Base-by-base conservation (phyloP, 2,888 invertebrate genomes). In the Prosapia bicincta region DNA sequence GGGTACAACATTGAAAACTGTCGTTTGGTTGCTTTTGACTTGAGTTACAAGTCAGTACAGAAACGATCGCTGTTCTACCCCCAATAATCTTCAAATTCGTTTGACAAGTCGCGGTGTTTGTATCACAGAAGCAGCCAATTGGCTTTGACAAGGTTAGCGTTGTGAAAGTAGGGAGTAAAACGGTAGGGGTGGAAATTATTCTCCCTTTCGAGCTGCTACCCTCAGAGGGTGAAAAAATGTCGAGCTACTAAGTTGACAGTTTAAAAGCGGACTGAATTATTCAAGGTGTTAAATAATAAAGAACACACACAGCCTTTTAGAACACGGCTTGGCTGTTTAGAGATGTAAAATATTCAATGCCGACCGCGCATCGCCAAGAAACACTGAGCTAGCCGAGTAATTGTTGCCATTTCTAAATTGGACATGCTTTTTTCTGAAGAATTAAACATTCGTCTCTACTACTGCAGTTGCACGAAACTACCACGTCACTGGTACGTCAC, bases 181-280 rank as follows among this genome's bases (percentile, higher is more conserved):
- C 20, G n/a, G 20, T n/a, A 54, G 54, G 54, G 54, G 54, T n/a
- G 54, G 54, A 54, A 54, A 54, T 38, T 54, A 38, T 20, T 2
- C 54, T 54, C 38, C 71, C 66, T 72, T 66, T 72, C 72, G 30
- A 66, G 68, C 28, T 65, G 15, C 70, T 66, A 30, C 74, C 67
- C 74, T 74, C 74, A 54, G 66, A 68, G 76, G 74, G 71, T 30
- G 72, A 78, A 78, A 54, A 79, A 78, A 75, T 73, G 75, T 76
- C 74, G 71, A 69, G 72, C 72, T 69, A 71, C 74, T 75, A 79
- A 80, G 77, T 81, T 81, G 81, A 81, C 80, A 81, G 78, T 80
- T 81, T 80, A 81, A 81, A 81, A 81, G 81, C 80, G 78, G 77
- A 23, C 26, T 80, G 80, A 79, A 80, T 81, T 76, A 80, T 80